These are phyloP conservation scores for Geophilus truncorum DNA, from an alignment of 2,888 invertebrate species.

Conservation along the genomic window DNA sequence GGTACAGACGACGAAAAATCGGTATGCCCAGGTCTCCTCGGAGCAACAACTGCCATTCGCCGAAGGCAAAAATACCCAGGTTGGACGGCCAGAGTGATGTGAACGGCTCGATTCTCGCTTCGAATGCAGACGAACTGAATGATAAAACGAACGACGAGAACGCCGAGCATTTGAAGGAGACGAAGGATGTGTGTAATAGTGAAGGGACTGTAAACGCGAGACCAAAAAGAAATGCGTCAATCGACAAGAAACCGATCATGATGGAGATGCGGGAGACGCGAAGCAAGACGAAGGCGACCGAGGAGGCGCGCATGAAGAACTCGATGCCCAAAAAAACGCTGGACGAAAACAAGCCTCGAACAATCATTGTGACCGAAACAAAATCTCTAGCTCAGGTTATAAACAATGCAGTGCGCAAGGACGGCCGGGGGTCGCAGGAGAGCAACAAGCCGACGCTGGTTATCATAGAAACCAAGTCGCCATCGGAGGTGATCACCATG, in stretches of 20 bases:
- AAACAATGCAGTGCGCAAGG: slow-evolving; percentile 37
- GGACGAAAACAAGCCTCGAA: slow-evolving; percentile 40
- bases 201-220: background rate
- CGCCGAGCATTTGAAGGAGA: background rate
- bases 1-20: background rate
- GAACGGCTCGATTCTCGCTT: background rate
- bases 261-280: background rate
- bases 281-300: background rate
- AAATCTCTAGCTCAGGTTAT: slow-evolving; percentile 45
- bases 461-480: slow-evolving; percentile 70
- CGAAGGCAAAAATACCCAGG: background rate
- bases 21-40: background rate
- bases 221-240: background rate
- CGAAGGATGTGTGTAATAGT: background rate
- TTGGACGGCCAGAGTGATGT: background rate
- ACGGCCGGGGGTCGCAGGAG: slow-evolving; percentile 45
- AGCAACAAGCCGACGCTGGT: slow-evolving; percentile 66
- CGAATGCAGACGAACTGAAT: background rate
- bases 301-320: background rate
- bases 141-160: background rate
- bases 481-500: background rate
- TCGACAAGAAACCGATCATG: background rate
- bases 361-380: slow-evolving; percentile 66
- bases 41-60: background rate
- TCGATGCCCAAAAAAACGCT: slow-evolving; percentile 1